phyloP scores from a whole-genome alignment of 2,113 vertebrate genomes.

The Uropsilus gracilis region DNA sequence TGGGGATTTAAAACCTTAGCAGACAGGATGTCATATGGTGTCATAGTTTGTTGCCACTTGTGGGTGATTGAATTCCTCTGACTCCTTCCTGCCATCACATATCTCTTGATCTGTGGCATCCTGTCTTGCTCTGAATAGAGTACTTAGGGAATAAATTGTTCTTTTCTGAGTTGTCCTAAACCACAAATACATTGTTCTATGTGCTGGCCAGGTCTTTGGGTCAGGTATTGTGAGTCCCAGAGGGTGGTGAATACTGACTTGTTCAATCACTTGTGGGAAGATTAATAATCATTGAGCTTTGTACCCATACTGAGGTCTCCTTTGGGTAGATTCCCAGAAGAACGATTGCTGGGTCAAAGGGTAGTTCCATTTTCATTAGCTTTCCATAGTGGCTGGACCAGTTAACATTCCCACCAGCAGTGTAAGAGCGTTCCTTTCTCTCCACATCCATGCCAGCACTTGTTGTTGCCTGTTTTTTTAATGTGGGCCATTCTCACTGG shows the following conservation, averaged over 20 bases:
- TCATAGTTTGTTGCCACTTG: background rate
- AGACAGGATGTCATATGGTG: no score
- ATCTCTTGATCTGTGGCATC: conserved; percentile 50
- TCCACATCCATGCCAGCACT: no score
- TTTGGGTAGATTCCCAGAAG: no score
- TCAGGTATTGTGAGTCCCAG: background rate
- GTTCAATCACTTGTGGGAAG: conserved; percentile 39
- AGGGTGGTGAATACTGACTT: background rate
- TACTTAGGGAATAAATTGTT: conserved; percentile 54
- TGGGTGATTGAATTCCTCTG: background rate
- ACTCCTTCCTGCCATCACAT: background rate
- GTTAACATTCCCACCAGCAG: no score
- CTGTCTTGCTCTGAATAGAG: background rate
- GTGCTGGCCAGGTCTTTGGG: conserved; percentile 12
- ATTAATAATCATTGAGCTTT: background rate
- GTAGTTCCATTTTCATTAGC: no score
- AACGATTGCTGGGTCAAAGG: no score
- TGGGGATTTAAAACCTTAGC: background rate
- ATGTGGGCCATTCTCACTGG: no score
- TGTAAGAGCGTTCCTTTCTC: no score
- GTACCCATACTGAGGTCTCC: no score
- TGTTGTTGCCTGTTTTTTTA: no score
- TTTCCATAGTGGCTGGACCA: no score
- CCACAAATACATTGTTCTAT: background rate
- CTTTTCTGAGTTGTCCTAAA: background rate